phyloP scores from a whole-genome alignment of 2,113 vertebrate species.

The Nothobranchius kuhntae region DNA sequence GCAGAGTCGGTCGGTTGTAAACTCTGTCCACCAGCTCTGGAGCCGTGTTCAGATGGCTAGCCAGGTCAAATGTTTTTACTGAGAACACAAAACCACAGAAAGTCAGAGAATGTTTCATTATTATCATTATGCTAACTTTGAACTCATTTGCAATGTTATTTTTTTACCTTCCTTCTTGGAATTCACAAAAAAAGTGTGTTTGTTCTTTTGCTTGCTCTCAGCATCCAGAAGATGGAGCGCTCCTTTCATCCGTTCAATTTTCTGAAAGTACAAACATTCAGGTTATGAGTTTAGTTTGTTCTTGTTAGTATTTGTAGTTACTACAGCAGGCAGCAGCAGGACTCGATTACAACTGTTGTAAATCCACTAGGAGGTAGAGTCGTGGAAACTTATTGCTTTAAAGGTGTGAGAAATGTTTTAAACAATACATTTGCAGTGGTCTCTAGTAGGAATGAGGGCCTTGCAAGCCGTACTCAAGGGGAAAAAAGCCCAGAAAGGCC shows the following conservation, averaged over 20 bases:
- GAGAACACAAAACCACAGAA: constrained; percentile 8
- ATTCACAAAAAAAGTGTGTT: constrained; percentile 90
- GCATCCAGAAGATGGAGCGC: constrained; percentile 95
- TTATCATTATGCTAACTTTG: not conserved
- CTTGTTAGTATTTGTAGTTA: too few species aligned
- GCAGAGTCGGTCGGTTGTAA: constrained; percentile 90
- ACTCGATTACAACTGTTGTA: too few species aligned
- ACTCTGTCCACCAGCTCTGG: constrained; percentile 87
- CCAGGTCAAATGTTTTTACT: constrained; percentile 90
- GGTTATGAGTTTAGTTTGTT: not conserved
- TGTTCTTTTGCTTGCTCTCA: constrained; percentile 81
- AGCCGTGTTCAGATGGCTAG: constrained; percentile 83
- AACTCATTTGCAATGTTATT: not conserved
- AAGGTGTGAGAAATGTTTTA: too few species aligned
- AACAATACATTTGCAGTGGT: too few species aligned
- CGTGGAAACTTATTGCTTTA: too few species aligned
- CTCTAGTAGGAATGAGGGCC: too few species aligned
- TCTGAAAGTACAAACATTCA: constrained; percentile 74
- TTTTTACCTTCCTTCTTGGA: constrained; percentile 85
- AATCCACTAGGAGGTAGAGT: too few species aligned
- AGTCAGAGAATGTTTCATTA: too few species aligned
- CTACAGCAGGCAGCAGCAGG: too few species aligned
- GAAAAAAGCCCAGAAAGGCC: too few species aligned
- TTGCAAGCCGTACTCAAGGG: too few species aligned
- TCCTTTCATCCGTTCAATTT: constrained; percentile 94